Evolutionary conservation across 2,113 vertebrate species (phyloP).

Genomic region (Arothron firmamentum): DNA sequence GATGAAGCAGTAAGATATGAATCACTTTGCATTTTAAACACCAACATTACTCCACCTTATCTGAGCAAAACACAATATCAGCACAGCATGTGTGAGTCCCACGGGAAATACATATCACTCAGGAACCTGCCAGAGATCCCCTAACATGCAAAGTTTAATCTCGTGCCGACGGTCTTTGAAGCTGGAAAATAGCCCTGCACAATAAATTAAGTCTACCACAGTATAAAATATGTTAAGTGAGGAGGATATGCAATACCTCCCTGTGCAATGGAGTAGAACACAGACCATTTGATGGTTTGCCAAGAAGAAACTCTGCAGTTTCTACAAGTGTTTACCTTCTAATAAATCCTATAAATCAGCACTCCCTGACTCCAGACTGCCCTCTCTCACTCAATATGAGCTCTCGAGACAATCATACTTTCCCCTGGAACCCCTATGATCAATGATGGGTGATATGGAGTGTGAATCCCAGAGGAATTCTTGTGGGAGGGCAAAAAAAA

Average conservation of each 20-base stretch:
- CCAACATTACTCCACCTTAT: constrained; percentile 25
- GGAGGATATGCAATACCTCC: constrained; percentile 33
- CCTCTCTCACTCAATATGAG: neutral
- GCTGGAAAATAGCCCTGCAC: constrained; percentile 27
- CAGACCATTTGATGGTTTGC: constrained; percentile 29
- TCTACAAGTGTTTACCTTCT: constrained; percentile 31
- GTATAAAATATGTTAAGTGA: constrained; percentile 34
- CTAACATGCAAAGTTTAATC: constrained; percentile 28
- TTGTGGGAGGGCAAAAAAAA: constrained; percentile 14
- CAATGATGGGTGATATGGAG: constrained; percentile 13
- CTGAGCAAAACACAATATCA: constrained; percentile 16
- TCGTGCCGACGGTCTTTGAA: constrained; percentile 36
- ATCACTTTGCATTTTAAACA: constrained; percentile 37
- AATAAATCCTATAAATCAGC: constrained; percentile 51
- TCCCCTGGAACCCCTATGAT: constrained; percentile 37
- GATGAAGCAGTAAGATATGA: constrained; percentile 17
- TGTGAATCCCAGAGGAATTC: constrained; percentile 1
- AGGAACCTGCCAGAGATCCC: constrained; percentile 21
- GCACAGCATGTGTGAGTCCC: constrained; percentile 26
- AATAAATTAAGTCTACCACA: constrained; percentile 17
- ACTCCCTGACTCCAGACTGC: constrained; percentile 12
- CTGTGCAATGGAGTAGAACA: constrained; percentile 4
- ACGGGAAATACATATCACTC: constrained; percentile 38
- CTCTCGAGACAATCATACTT: constrained; percentile 15
- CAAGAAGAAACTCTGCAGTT: constrained; percentile 35